A percentile compares a stretch with the other conserved stretches of the same genome.
Conservation (phyloP, 2,797 vertebrate species). For the Propithecus deckenii region DNA sequence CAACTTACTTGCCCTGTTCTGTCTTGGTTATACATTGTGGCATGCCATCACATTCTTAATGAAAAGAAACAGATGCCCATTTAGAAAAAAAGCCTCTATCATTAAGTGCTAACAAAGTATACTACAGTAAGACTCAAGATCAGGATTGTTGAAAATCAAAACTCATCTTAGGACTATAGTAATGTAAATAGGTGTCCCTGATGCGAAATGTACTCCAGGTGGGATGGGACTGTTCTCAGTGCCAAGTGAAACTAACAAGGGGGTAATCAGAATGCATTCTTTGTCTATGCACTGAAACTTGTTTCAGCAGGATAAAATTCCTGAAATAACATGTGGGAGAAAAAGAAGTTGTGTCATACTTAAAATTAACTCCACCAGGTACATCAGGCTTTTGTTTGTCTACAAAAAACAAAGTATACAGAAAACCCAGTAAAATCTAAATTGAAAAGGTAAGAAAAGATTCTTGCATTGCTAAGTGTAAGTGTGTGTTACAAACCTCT, state of each 20-base stretch:
- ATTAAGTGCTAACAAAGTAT: not conserved
- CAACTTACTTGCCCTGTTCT: conserved; percentile 56
- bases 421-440: not conserved
- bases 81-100: not conserved
- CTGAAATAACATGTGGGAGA: not conserved
- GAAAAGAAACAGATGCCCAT: not conserved
- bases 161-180: not conserved
- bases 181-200: not conserved
- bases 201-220: not conserved
- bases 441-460: not conserved
- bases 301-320: not conserved
- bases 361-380: not conserved
- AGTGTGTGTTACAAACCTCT: not conserved
- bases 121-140: not conserved
- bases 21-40: not conserved
- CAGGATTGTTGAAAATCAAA: not conserved
- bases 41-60: not conserved
- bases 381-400: not conserved
- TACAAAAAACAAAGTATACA: not conserved
- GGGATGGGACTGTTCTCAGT: not conserved
- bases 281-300: not conserved
- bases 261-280: not conserved
- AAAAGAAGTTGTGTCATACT: not conserved
- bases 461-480: not conserved
- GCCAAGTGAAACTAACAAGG: not conserved